Base-by-base conservation (phyloP, 2,888 invertebrate species). In the Pandemis cinnamomeana region DNA sequence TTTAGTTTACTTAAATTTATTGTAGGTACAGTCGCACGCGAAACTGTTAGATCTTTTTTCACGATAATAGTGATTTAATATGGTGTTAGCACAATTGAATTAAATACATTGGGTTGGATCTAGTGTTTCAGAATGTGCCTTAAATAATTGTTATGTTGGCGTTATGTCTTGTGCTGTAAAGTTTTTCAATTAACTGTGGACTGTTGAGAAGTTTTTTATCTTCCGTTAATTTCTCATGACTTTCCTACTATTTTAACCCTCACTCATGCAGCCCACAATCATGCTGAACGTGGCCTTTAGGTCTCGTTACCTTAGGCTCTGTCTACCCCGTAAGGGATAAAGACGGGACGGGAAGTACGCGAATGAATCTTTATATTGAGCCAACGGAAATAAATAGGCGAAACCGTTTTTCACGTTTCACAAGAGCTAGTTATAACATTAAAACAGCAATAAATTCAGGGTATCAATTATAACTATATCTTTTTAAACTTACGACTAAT, bases 1-100 rank as follows among this genome's bases (percentile, higher is more conserved):
- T 7, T 13, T n/a, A 53, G 7, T 41, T 41, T 5, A 15, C 81
- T 81, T 80, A 78, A 68, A 85, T 84, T 85, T 84, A 83, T 83
- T 75, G 75, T 76, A 27, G 51, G 79, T 79, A 80, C 80, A 81
- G 78, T 80, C 79, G 79, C 83, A 82, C 82, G 83, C 84, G 80
- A 82, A 83, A 82, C 76, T 82, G 82, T 77, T 75, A 83, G 84
- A 84, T 84, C 79, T 73, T 70, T 75, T 36, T 75, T 71, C 71
- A 64, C 62, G 81, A 81, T 82, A 78, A 36, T 51, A 67, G 76
- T 81, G 81, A 80, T 81, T 82, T 82, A 82, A 79, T 77, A 78
- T 77, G 67, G 69, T 74, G 75, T 77, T 75, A 67, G 70, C 71
- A 67, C 69, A 73, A 77, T 70, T 63, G 61, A 72, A 68, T 46